These are phyloP conservation scores for Coregonus suidteri DNA, from an alignment of 2,797 vertebrate species.

Conservation along the genomic window DNA sequence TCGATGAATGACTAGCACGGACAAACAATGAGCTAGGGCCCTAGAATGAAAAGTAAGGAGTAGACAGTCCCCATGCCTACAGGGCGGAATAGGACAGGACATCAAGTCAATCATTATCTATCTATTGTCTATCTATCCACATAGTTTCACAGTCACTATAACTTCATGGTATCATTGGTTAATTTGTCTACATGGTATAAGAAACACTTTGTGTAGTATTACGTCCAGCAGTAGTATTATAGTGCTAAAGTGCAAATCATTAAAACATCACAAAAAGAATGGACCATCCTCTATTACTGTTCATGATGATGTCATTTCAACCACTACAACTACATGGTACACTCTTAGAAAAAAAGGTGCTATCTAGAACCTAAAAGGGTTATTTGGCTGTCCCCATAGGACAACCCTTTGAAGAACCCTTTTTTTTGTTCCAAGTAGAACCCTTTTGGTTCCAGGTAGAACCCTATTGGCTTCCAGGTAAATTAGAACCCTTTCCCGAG, in stretches of 20 bases:
- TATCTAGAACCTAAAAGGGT: no score
- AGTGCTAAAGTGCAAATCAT: slow-evolving; percentile 39
- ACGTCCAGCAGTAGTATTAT: slow-evolving; percentile 69
- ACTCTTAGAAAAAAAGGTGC: no score
- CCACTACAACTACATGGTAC: no score
- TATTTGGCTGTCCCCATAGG: no score
- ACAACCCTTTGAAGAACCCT: no score
- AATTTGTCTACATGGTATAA: slow-evolving; percentile 32
- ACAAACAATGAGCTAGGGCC: slow-evolving; percentile 61
- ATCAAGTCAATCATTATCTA: neutral
- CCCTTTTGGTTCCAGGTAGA: no score
- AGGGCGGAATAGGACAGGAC: neutral
- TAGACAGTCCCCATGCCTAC: slow-evolving; percentile 70
- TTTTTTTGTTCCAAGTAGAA: no score
- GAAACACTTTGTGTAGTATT: slow-evolving; percentile 11
- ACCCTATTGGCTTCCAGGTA: no score
- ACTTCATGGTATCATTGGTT: slow-evolving; percentile 58
- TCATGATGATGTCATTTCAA: no score
- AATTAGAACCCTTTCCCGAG: no score
- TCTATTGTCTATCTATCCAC: slow-evolving; percentile 48
- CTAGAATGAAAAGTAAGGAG: slow-evolving; percentile 46
- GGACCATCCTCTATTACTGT: no score
- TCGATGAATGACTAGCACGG: slow-evolving; percentile 50
- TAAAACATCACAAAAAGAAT: no score
- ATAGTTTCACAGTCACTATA: slow-evolving; percentile 67